Conservation (phyloP, 92 coral and sea anemone species). For the Metridium senile region DNA sequence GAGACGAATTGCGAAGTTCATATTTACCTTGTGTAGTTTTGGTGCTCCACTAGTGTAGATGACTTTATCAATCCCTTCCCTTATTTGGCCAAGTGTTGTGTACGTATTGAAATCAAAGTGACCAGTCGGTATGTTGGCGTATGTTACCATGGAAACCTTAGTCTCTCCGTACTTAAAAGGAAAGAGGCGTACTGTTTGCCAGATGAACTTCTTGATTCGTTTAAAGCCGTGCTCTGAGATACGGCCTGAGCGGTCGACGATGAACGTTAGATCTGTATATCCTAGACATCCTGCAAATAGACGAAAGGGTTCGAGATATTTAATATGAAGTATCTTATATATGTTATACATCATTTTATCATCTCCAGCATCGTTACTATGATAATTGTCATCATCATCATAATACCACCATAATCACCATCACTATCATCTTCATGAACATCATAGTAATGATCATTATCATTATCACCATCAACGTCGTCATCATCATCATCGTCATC, state of each 20-base stretch:
- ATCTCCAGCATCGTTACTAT: no score
- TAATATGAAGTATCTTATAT: not conserved
- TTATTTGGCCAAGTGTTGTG: constrained; percentile 1
- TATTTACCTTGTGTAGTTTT: constrained; percentile 6
- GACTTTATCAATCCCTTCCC: not conserved
- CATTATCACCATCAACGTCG: not conserved
- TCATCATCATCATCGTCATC: not conserved
- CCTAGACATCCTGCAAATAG: constrained; percentile 6
- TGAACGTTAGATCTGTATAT: constrained; percentile 1
- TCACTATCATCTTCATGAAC: not conserved
- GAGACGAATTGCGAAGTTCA: no score
- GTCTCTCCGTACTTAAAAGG: constrained; percentile 11
- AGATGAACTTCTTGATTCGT: constrained; percentile 11
- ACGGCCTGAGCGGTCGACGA: constrained; percentile 11
- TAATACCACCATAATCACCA: not conserved
- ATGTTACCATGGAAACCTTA: constrained; percentile 5
- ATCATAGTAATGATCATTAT: not conserved
- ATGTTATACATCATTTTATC: no score
- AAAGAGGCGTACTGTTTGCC: constrained; percentile 13
- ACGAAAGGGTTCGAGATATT: not conserved
- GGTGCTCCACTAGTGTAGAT: constrained; percentile 20
- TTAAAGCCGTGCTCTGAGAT: constrained; percentile 10
- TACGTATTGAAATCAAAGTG: constrained; percentile 5
- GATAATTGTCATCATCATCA: no score
- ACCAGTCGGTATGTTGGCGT: constrained; percentile 4